Evolutionary conservation across 2,113 vertebrate genomes (phyloP), one percentile per base, ranked within the genome.

Genomic region (Apus apus): DNA sequence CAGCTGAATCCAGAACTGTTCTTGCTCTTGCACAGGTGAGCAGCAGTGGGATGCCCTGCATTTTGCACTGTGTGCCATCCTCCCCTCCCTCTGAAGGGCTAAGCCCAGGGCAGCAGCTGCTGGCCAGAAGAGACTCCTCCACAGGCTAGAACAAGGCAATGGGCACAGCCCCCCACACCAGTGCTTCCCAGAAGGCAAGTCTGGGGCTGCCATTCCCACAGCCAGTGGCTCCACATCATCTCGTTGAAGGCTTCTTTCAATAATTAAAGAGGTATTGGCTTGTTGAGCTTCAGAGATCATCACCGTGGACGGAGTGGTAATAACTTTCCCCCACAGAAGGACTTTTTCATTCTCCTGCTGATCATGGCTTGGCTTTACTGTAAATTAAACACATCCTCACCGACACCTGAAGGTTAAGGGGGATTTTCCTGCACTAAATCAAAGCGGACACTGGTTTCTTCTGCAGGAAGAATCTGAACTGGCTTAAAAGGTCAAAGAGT

Each of bases 341-440:
- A 86, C 79, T 94, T 93, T 87, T 93, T 88, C 94, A 90, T 93
- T 95, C 91, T 93, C 89, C 79, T 75, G 67, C 85, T 88, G 92
- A 94, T 96, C 94, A 50, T 91, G 92, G 67, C 94, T 91, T 80
- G 90, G 89, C 96, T 97, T 96, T 94, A 91, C 95, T 94, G 95
- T 96, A 96, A 92, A 95, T 96, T 95, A 95, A 96, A 94, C 80
- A 95, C 90, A 96, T 92, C 96, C 94, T 90, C 79, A 26, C 89
- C 8, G 17, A 93, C 90, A 94, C 90, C 91, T 88, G 85, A 89
- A 96, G 96, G 95, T 96, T 95, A 96, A 95, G 93, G 96, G 94
- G 93, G 96, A 96, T 96, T 96, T 97, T 95, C 92, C 94, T 93
- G 83, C 89, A 90, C 94, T 97, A 96, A 97, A 97, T 97, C 96